Evolutionary conservation across 1,140 invertebrate genomes (phyloP), one percentile per base, ranked within the genome.

Genomic region (Lutraria rhynchaena): DNA sequence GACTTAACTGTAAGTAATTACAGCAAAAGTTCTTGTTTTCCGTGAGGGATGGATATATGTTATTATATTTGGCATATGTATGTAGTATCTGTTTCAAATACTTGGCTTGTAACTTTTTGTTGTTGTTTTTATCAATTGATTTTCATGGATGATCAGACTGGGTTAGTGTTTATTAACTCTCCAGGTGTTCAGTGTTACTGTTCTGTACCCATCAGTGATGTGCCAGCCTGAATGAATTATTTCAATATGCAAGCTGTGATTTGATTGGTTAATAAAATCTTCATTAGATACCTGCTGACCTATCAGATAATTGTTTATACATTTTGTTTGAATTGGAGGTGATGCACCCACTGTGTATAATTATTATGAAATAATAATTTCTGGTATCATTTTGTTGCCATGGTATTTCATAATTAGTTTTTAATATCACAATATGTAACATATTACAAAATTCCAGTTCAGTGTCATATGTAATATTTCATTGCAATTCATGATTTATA

Each of bases 241-340:
- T 37, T 58, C 35, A 58, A 24, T 33, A 57, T 73, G 53, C 15
- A 35, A 58, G 3, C 33, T 44, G 31, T 5, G 27, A 41, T 58
- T 73, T 73, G 51, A 73, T 73, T 73, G 70, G 70, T 24, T 73
- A 55, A 73, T 73, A 58, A 73, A 58, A n/a, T 41, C 24, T 27
- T 73, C n/a, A 73, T 73, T 73, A 58, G 27, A 73, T 37, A 35
- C 70, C 53, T 58, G 55, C 53, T 44, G 70, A 58, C 70, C 70
- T 24, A 73, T 73, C 31, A 73, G 37, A 73, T 55, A 58, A 53
- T 55, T 13, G 51, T 29, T 70, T 29, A 58, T 31, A 51, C 55
- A 55, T 29, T 35, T 4, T 67, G 3, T 67, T 24, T 46, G 41
- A 46, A 67, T 57, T 46, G 44, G 63, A 51, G 63, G 7, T 67